Base-by-base conservation (phyloP, 2,797 vertebrate genomes). In the Onychomys torridus region DNA sequence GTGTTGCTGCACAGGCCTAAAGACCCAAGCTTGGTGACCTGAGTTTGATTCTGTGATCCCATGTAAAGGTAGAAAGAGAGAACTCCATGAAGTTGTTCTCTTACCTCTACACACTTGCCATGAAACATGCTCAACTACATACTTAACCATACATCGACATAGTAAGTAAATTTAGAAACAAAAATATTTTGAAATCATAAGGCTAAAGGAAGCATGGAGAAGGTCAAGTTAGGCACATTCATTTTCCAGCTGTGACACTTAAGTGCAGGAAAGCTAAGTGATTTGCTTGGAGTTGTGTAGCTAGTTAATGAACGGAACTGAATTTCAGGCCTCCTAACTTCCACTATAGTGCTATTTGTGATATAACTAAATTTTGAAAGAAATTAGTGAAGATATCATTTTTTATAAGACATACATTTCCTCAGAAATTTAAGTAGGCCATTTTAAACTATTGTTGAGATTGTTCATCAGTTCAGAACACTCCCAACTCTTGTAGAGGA, bases 141-240 rank as follows among this genome's bases (percentile, higher is more conserved):
- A 67, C 32, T 49, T 32, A 67, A 67, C 29, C 29, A 34, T 85
- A 49, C 32, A 23, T 17, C 55, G 4, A 16, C 34, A n/a, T 46
- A 65, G 13, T 65, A 65, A 65, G 46, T 65, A 65, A 40, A 32
- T 29, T 61, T 63, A 19, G 27, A 83, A 63, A 43, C 25, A 82
- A 77, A 25, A 89, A 69, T 55, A 55, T 55, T 55, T 69, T 96
- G 59, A 87, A 69, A 81, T 89, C 55, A n/a, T 90, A 79, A 95
- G 91, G 27, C 83, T 95, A 87, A 87, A 93, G 90, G 90, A 96
- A 94, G 88, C 69, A 25, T 61, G 29, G 52, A 85, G 37, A 85
- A 89, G 17, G 46, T 93, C 83, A 90, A 81, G 67, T 91, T 95
- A 94, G 91, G 84, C 17, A 29, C 27, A 91, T 76, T 89, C 2